These are phyloP conservation scores for Heterodera schachtii DNA, from an alignment of 1,140 invertebrate species.

Conservation along the genomic window DNA sequence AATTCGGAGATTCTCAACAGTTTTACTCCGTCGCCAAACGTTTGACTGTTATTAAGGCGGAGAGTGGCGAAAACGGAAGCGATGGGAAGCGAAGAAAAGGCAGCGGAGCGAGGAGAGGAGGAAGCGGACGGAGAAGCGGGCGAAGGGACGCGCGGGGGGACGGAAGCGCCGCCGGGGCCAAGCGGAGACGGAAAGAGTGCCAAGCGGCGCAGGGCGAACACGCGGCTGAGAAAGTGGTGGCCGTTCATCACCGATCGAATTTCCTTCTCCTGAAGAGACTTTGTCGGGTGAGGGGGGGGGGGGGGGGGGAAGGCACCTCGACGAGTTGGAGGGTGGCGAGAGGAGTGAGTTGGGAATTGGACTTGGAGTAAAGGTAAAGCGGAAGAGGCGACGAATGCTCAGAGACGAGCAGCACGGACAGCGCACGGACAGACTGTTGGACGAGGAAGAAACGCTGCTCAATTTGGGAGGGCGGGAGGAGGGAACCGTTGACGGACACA, in stretches of 20 bases:
- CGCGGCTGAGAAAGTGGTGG: slow-evolving; percentile 12
- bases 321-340: slow-evolving; percentile 23
- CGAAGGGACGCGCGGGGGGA: too few relatives aligned
- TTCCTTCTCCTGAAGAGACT: slow-evolving; percentile 16
- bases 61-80: slow-evolving; percentile 22
- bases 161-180: background rate
- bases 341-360: slow-evolving; percentile 11
- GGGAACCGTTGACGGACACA: slow-evolving; percentile 19
- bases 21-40: slow-evolving; percentile 19
- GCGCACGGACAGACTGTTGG: background rate
- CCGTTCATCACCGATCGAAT: slow-evolving; percentile 7
- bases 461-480: slow-evolving; percentile 15
- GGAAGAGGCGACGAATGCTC: slow-evolving; percentile 20
- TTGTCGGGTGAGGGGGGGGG: background rate
- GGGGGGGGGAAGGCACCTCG: background rate
- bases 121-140: background rate
- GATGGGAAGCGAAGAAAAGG: background rate
- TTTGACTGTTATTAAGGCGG: slow-evolving; percentile 2
- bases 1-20: slow-evolving; percentile 18
- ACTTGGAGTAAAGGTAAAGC: slow-evolving; percentile 26
- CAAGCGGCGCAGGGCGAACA: slow-evolving; percentile 22
- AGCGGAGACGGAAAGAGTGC: slow-evolving; percentile 5
- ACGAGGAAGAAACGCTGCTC: slow-evolving; percentile 23
- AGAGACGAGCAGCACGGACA: slow-evolving; percentile 14
- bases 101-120: background rate